Evolutionary conservation across 2,113 vertebrate species (phyloP).

Genomic region (Arvicanthis niloticus): DNA sequence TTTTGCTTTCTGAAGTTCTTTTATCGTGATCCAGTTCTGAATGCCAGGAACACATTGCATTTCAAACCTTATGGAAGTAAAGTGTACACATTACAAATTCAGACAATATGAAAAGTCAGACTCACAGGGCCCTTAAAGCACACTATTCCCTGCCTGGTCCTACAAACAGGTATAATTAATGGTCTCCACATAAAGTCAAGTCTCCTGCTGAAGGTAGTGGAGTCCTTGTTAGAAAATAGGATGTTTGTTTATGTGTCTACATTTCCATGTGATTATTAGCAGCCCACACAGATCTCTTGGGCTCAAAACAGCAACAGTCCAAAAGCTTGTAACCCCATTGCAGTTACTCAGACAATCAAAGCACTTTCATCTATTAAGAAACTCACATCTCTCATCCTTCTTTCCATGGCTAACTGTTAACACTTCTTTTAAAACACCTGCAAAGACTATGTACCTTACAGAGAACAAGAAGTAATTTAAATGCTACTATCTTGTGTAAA

Average conservation of each 20-base stretch:
- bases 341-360: constrained; percentile 6
- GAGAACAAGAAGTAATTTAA: background rate
- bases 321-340: background rate
- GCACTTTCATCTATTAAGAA: background rate
- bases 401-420: background rate
- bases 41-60: constrained; percentile 64
- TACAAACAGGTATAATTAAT: constrained; percentile 66
- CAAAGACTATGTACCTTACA: background rate
- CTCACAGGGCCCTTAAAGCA: constrained; percentile 25
- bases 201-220: constrained; percentile 66
- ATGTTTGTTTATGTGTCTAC: constrained; percentile 74
- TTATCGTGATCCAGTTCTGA: constrained; percentile 72
- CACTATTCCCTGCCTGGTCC: constrained; percentile 64
- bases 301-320: background rate
- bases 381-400: background rate
- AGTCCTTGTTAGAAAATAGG: constrained; percentile 58
- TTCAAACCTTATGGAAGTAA: constrained; percentile 81
- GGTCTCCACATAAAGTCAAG: constrained; percentile 48
- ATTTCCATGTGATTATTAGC: constrained; percentile 68
- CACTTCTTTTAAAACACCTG: background rate
- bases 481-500: background rate
- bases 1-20: constrained; percentile 75
- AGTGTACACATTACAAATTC: constrained; percentile 71
- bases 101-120: constrained; percentile 76
- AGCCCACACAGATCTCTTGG: constrained; percentile 6